Evolutionary conservation across 2,797 vertebrate species (phyloP).

Genomic region (Acanthurus leucopareius): DNA sequence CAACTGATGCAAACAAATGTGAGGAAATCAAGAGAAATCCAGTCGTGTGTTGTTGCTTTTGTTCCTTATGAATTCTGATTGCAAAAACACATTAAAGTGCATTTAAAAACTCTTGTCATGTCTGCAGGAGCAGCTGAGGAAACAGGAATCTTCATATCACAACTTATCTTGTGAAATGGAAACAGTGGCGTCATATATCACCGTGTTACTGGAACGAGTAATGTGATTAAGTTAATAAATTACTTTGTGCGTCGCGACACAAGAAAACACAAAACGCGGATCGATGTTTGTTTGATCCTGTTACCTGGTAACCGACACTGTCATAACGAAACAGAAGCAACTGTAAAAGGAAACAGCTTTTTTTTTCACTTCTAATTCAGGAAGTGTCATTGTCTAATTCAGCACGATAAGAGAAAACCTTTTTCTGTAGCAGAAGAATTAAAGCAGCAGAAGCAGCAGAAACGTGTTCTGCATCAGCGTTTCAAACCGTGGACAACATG

Average conservation of each 20-base stretch:
- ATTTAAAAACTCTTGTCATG: not conserved
- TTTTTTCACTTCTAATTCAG: conserved; percentile 7
- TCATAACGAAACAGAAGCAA: not conserved
- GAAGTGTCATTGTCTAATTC: conserved; percentile 1
- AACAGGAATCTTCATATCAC: not conserved
- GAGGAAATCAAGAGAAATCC: not conserved
- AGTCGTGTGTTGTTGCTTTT: not conserved
- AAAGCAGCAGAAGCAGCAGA: not conserved
- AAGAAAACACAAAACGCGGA: not conserved
- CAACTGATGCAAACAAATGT: not conserved
- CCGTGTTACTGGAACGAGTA: not conserved
- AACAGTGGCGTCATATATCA: not conserved
- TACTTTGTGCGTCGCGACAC: not conserved
- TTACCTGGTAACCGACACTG: not conserved
- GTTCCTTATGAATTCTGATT: not conserved
- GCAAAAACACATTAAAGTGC: not conserved
- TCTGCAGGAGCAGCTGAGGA: not conserved
- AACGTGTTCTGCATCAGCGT: conserved; percentile 17
- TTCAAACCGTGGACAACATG: conserved; percentile 11
- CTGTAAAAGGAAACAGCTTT: not conserved
- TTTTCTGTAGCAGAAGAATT: conserved; percentile 8
- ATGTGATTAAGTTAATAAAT: not conserved
- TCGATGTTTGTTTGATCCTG: conserved; percentile 11
- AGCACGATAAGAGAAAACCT: conserved; percentile 18
- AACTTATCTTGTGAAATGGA: not conserved